Evolutionary conservation across 2,797 vertebrate genomes (phyloP), one percentile per base, ranked within the genome.

Genomic region (Brachyalestes nurse): DNA sequence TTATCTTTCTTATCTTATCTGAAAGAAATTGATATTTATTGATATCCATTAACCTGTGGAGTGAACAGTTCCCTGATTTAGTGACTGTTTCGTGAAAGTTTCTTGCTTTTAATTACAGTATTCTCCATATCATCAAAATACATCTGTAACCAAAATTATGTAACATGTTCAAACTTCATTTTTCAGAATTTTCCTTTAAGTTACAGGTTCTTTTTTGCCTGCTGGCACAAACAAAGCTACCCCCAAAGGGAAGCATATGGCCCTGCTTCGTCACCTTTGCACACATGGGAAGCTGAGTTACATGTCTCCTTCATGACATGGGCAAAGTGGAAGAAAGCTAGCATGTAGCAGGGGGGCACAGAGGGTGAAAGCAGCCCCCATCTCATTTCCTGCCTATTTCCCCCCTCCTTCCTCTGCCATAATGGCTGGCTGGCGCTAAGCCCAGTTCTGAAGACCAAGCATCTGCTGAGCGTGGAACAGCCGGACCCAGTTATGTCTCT

Each of bases 381-480:
- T 60, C 75, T 60, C 71, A 73, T 74, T 62, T 14, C 75, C 49
- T 74, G 67, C 60, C 25, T 64, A 58, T 73, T 49, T 73, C 61
- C 75, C 38, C 67, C 75, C 75, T 66, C 45, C 66, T 69, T 71
- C 55, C 75, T 66, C 75, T 53, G 72, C 65, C 62, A 77, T 75
- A 79, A 74, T 75, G 51, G 72, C 23, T 79, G 19, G 12, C 58
- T 79, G 82, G 77, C 82, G 16, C 21, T 3, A 34, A 45, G 80
- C 77, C 74, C 40, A 77, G 62, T 73, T 78, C 72, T 84, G 72
- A 82, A 80, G 74, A 61, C 71, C 6, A 66, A 34, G 77, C 82
- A 71, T 85, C 84, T 88, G 87, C 60, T 78, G 10, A 57, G 69
- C 74, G 64, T 71, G 58, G 23, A 47, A 28, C 25, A 7, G 64